Evolutionary conservation across 2,797 vertebrate species (phyloP).

Genomic region (Limosa lapponica): DNA sequence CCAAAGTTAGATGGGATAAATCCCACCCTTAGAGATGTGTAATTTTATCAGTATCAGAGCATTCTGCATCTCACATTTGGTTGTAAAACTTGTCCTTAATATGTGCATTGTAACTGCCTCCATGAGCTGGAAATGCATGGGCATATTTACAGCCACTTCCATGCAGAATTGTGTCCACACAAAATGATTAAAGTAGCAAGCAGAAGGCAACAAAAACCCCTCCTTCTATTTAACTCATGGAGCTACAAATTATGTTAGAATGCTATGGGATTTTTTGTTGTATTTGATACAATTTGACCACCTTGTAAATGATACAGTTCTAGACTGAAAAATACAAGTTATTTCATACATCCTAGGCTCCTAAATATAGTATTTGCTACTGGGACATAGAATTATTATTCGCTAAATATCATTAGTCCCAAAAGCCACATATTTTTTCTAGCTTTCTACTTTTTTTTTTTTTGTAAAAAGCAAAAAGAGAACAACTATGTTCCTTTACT

Average conservation of each 20-base stretch:
- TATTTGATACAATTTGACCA: slow-evolving; percentile 6
- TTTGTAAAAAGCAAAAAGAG: background rate
- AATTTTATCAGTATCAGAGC: background rate
- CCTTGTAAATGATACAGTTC: background rate
- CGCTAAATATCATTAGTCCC: background rate
- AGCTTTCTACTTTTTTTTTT: background rate
- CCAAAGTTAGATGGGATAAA: background rate
- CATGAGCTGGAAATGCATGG: background rate
- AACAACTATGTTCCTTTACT: background rate
- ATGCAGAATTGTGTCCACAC: background rate
- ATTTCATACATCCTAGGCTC: background rate
- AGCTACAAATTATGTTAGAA: slow-evolving; percentile 26
- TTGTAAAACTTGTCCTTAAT: background rate
- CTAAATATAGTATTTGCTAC: background rate
- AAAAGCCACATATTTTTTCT: background rate
- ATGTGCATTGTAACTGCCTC: background rate
- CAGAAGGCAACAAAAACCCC: background rate
- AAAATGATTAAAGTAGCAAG: slow-evolving; percentile 10
- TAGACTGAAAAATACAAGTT: background rate
- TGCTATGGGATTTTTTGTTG: background rate
- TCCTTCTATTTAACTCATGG: background rate
- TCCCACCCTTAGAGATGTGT: background rate
- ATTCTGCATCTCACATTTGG: background rate
- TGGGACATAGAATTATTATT: background rate
- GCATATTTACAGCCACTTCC: slow-evolving; percentile 1